Evolutionary conservation across 2,113 vertebrate species (phyloP), one percentile per base, ranked within the genome.

Genomic region (Corythoichthys intestinalis): DNA sequence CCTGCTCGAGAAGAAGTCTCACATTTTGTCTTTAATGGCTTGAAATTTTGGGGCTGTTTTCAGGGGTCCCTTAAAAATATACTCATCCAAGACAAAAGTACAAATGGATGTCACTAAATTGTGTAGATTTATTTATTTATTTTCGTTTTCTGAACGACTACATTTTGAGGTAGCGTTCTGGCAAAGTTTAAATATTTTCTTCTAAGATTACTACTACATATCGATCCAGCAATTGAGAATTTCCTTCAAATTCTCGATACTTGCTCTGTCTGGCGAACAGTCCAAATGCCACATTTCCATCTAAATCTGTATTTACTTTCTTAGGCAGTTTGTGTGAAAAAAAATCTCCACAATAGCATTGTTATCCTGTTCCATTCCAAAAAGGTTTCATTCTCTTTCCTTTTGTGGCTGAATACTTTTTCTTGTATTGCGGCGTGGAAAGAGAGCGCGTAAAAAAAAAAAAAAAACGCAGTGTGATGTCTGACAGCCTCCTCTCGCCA

Each of bases 401-500:
- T 84, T 85, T 86, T 44, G 60, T 44, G 60, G 41, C 20, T 63
- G 73, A 90, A 89, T 81, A 70, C 75, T 76, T 87, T 85, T 84
- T 73, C 76, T 86, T 84, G 81, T 86, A 77, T 88, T 77, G 83
- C 64, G 73, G 12, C 35, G 34, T 58, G 34, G 56, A 58, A 58
- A 58, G 34, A 58, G 56, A 82, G 78, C 10, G 64, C 10, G 44
- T 6, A 4, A 14, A n/a, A 39, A 53, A 12, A n/a, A 49, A 37
- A 87, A 88, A 87, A 80, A 71, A 82, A 81, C 77, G 71, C 83
- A 82, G 89, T 95, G 91, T 90, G 93, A 92, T 84, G 91, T 91
- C 89, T 92, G 90, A 93, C 90, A 92, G 91, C 85, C 89, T 86
- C 80, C 89, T 92, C 91, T 90, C 83, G 65, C 87, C 77, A 93